Base-by-base conservation (phyloP, 2,113 vertebrate genomes). In the Ploceus nigricollis region DNA sequence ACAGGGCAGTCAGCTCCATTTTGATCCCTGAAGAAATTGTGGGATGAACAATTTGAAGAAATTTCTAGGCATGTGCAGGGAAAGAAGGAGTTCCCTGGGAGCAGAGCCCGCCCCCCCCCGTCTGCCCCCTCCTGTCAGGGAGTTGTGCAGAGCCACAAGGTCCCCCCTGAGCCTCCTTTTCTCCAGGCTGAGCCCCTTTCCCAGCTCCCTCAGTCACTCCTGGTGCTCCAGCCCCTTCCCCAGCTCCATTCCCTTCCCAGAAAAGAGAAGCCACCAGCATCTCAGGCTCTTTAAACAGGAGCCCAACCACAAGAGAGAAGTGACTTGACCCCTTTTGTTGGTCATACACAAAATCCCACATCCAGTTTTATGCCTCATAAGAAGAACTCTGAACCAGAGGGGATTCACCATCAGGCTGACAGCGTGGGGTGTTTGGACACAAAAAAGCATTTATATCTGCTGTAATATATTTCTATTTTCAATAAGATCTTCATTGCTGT, bases 61-160 rank as follows among this genome's bases (percentile, higher is more conserved):
- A 82, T 47, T 70, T 39, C 27, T 51, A 23, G 37, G 20, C 10
- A 13, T 13, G 6, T 48, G 10, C 33, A 70, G 33, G 82, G 13
- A 47, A 60, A 33, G 39, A 24, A 35, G 10, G 21, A 44, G n/a
- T 21, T 63, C 27, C 21, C 48, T 6, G 3, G 27, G 37, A 58
- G 68, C 33, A 65, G 44, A 81, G 15, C 33, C 60, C 0, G 1
- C 28, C 15, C 6, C 8, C 10, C 7, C 4, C 15, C 0, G 4
- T 18, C 42, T 65, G 27, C 1, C 10, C 7, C 37, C 51, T 73
- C 23, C 33, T 66, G 28, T 21, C 60, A 82, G 69, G 47, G 77
- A 89, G 19, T n/a, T 66, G 33, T 65, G 23, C 37, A 88, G 66
- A 81, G 35, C 27, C 42, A 50, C 0, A 33, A 12, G 19, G 27